phyloP scores from a whole-genome alignment of 2,113 vertebrate genomes.

The Gulo gulo region DNA sequence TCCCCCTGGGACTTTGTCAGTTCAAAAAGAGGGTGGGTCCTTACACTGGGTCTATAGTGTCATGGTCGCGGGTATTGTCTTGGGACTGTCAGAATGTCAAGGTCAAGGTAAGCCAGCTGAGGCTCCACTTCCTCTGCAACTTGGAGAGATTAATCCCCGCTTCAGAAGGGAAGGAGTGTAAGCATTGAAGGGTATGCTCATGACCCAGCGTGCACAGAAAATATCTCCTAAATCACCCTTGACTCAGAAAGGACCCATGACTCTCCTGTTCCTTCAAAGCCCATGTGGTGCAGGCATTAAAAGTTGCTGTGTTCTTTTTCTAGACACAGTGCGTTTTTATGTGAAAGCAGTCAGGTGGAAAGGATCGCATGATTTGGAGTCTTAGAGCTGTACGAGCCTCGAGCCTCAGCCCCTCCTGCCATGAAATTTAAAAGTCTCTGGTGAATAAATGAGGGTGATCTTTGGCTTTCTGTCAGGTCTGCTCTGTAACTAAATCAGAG shows the following conservation, averaged over 20 bases:
- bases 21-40: not conserved
- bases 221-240: not conserved
- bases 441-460: not conserved
- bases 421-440: not conserved
- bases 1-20: not conserved
- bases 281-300: not conserved
- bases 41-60: not conserved
- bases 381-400: not conserved
- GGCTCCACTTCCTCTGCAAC: not conserved
- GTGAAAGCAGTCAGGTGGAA: conserved; percentile 46
- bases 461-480: not conserved
- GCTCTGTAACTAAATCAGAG: not conserved
- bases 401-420: not conserved
- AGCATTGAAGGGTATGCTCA: not conserved
- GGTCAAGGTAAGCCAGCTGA: not conserved
- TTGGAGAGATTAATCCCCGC: not conserved
- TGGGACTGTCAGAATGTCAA: not conserved
- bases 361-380: conserved; percentile 26
- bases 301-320: conserved; percentile 6
- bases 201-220: not conserved
- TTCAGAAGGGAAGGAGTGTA: not conserved
- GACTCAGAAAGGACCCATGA: not conserved
- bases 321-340: not conserved
- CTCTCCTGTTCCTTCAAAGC: not conserved
- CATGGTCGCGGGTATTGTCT: not conserved